Conservation (phyloP, 2,888 invertebrate genomes). For the Pammene aurita region DNA sequence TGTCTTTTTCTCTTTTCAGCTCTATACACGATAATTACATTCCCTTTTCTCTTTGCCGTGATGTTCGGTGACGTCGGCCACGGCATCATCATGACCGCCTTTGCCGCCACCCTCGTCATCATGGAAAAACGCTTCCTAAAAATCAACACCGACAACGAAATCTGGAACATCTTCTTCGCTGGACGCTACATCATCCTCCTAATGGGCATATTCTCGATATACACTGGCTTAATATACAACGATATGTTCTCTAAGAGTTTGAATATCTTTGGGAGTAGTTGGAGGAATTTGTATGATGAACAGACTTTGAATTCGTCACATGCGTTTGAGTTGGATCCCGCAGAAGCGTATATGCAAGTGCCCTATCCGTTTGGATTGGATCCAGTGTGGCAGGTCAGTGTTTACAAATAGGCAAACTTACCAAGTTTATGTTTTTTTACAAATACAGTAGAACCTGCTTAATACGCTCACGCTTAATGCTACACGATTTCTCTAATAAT, state of each 20-base stretch:
- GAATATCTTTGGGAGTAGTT: slow-evolving; percentile 87
- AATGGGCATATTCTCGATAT: slow-evolving; percentile 89
- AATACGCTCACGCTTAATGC: too few relatives aligned
- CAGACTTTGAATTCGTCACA: slow-evolving; percentile 57
- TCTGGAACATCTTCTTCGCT: slow-evolving; percentile 88
- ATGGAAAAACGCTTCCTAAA: slow-evolving; percentile 84
- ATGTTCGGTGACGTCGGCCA: slow-evolving; percentile 92
- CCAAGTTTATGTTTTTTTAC: too few relatives aligned
- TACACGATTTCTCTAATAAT: too few relatives aligned
- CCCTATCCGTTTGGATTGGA: slow-evolving; percentile 89
- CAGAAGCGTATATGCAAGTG: slow-evolving; percentile 62
- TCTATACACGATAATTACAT: slow-evolving; percentile 88
- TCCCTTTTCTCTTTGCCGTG: slow-evolving; percentile 90
- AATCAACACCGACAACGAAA: slow-evolving; percentile 83
- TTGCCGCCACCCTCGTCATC: slow-evolving; percentile 85
- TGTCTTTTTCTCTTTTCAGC: slow-evolving; percentile 71
- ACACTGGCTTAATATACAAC: slow-evolving; percentile 89
- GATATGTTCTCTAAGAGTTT: slow-evolving; percentile 88
- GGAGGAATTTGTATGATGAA: slow-evolving; percentile 76
- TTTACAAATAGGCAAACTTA: slow-evolving; percentile 12
- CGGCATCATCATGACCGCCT: slow-evolving; percentile 86
- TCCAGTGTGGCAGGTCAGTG: slow-evolving; percentile 86
- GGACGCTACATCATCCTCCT: slow-evolving; percentile 89
- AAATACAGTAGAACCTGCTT: too few relatives aligned
- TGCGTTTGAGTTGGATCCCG: slow-evolving; percentile 76